Base-by-base conservation (phyloP, 2,888 invertebrate species). In the Leptinotarsa tumamoca region DNA sequence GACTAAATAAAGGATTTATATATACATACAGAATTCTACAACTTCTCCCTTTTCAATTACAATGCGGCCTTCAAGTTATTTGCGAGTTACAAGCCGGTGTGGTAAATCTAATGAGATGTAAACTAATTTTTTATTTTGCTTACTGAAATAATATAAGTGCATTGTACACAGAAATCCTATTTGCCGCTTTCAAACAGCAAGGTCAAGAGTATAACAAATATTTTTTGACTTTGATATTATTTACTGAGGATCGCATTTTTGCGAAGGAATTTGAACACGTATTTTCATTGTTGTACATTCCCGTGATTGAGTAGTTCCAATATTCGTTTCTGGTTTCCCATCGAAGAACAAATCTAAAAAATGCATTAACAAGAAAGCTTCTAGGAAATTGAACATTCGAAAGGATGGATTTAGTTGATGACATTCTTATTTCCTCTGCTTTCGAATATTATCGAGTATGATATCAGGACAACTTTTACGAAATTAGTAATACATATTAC, bases 331-430 rank as follows among this genome's bases (percentile, higher is more conserved):
- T 27, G 43, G 43, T 63, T 33, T n/a, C 13, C n/a, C 33, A 17
- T 17, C 7, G 15, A 61, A 54, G 72, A 67, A 43, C 33, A 67
- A 68, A 68, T 73, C n/a, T 63, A n/a, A 43, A 51, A 68, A 63
- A 21, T 50, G n/a, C 68, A 27, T 27, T 27, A 68, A n/a, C 52
- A 51, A n/a, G 68, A 61, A 43, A 23, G 73, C 7, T 68, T 52
- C 18, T 21, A 33, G 27, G 73, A 58, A 33, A 33, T 33, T 33
- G 33, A 33, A 33, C 33, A 33, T 33, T 33, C 7, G 33, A 33
- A 43, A 43, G 43, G 43, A 10, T 43, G 13, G 43, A 43, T 43
- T 10, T 3, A 43, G 43, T 43, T 43, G 10, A 43, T 43, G 43
- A 43, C 43, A 43, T 43, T 43, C 10, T 43, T 43, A 43, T 43